A percentile compares a stretch with the other conserved stretches of the same genome.
Conservation (phyloP, 2,113 vertebrate genomes). For the Gasterosteus aculeatus region DNA sequence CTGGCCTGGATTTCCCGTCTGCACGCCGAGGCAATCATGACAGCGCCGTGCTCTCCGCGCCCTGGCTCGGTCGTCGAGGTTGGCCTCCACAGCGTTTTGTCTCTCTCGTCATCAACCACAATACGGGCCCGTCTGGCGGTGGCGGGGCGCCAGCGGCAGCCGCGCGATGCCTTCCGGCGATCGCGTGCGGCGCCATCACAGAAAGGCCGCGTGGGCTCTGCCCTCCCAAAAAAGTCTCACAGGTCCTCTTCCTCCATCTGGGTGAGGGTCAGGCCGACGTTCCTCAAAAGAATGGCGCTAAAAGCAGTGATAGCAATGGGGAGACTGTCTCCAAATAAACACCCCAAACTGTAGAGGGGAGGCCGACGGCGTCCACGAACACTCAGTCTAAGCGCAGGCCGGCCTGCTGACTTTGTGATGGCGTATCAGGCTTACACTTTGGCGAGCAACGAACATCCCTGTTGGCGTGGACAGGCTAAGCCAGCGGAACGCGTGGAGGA, state of each 20-base stretch:
- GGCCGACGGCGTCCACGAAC: background rate
- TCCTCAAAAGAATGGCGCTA: background rate
- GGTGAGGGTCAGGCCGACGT: background rate
- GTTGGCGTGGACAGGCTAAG: conserved; percentile 35
- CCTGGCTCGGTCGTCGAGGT: conserved; percentile 11
- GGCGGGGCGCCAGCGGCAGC: conserved; percentile 19
- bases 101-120: conserved; percentile 39
- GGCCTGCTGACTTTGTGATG: conserved; percentile 23
- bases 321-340: background rate
- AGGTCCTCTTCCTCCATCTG: background rate
- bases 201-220: conserved; percentile 30
- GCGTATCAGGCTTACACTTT: conserved; percentile 45
- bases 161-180: conserved; percentile 31
- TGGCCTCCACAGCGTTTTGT: conserved; percentile 14
- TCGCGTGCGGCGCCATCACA: conserved; percentile 36
- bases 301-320: background rate
- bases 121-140: conserved; percentile 19
- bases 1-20: conserved; percentile 10
- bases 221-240: conserved; percentile 6
- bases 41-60: conserved; percentile 5
- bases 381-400: conserved; percentile 49
- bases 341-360: background rate
- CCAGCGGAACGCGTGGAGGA: conserved; percentile 45
- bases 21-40: conserved; percentile 2
- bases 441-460: conserved; percentile 36